Evolutionary conservation across 1,140 invertebrate genomes (phyloP).

Genomic region (Drosophila sturtevanti): DNA sequence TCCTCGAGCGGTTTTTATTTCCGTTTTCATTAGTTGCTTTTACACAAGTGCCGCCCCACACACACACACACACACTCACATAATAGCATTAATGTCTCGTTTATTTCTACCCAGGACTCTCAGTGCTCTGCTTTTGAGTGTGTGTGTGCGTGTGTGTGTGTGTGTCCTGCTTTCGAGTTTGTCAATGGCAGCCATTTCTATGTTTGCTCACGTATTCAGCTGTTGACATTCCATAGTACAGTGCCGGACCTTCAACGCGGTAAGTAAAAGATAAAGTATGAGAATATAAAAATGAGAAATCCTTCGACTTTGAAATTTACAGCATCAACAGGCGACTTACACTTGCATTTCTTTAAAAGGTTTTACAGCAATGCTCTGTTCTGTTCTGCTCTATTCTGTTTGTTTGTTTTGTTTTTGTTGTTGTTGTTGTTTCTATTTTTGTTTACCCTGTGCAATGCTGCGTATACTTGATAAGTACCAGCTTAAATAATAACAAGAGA

Average conservation of each 20-base stretch:
- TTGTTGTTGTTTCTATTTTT: too few relatives aligned
- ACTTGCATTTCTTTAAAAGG: conserved; percentile 13
- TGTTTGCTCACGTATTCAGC: conserved; percentile 79
- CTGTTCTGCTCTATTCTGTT: too few relatives aligned
- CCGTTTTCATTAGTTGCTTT: conserved; percentile 81
- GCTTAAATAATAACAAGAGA: conserved; percentile 5
- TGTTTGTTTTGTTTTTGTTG: too few relatives aligned
- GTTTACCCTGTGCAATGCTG: conserved; percentile 32
- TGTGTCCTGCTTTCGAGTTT: conserved; percentile 41
- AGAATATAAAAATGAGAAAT: conserved; percentile 61
- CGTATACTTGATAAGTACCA: conserved; percentile 49
- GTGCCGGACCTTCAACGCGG: conserved; percentile 19
- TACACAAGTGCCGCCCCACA: conserved; percentile 73
- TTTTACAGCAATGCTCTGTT: neutral
- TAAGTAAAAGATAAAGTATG: conserved; percentile 48
- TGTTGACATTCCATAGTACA: conserved; percentile 70
- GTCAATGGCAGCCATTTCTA: conserved; percentile 81
- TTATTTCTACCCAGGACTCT: conserved; percentile 58
- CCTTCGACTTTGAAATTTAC: conserved; percentile 63
- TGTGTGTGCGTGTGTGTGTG: conserved; percentile 15
- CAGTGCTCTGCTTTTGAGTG: conserved; percentile 8
- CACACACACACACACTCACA: conserved; percentile 32
- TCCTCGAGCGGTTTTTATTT: conserved; percentile 79
- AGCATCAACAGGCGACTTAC: conserved; percentile 72
- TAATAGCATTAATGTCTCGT: conserved; percentile 81